A percentile compares a stretch with the other conserved stretches of the same genome.
Conservation (phyloP, 2,113 vertebrate genomes). For the Nymphicus hollandicus region DNA sequence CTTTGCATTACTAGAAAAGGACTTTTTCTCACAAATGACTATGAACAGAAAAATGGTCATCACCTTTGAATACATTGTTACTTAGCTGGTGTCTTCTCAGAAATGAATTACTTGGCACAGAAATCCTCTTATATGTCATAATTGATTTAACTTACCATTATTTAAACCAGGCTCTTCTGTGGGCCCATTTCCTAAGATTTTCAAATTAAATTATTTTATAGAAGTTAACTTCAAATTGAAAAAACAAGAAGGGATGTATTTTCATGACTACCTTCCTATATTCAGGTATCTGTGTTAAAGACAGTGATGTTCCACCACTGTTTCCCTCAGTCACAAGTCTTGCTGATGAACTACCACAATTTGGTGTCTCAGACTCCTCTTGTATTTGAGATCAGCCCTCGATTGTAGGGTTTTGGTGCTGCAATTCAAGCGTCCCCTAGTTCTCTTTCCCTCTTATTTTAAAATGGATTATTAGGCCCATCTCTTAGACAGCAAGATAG, state of each 20-base stretch:
- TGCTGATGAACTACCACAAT: not conserved
- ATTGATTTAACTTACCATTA: not conserved
- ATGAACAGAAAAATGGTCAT: not conserved
- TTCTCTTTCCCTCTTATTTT: not conserved
- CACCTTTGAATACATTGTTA: not conserved
- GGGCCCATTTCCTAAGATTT: not conserved
- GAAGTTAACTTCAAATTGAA: not conserved
- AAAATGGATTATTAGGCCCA: not conserved
- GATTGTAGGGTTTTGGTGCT: not conserved
- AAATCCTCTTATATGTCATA: not conserved
- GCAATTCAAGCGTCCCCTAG: not conserved
- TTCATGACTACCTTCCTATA: not conserved
- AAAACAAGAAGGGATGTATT: not conserved
- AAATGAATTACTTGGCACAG: not conserved
- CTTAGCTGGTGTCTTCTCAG: not conserved
- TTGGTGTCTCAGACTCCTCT: not conserved
- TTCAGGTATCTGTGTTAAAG: not conserved
- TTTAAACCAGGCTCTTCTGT: not conserved
- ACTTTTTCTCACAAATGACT: not conserved
- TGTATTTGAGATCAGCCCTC: not conserved
- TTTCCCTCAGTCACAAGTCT: not conserved
- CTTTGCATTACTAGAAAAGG: not conserved
- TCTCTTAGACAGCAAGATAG: slow-evolving; percentile 38
- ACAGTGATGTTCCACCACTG: not conserved
- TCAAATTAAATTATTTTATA: not conserved